phyloP scores from a whole-genome alignment of 2,113 vertebrate genomes.

The Anolis carolinensis region DNA sequence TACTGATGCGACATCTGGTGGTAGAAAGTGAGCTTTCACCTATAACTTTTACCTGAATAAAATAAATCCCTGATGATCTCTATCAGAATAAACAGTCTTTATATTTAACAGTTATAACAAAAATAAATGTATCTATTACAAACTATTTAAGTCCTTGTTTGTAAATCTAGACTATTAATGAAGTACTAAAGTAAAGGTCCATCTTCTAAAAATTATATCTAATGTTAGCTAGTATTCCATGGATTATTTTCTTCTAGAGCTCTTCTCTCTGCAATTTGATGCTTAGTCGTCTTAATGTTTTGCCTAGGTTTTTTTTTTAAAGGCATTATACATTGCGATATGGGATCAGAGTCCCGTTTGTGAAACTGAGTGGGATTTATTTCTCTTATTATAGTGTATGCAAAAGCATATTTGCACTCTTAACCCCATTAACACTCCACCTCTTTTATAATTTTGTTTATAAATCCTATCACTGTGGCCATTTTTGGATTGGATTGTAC shows the following conservation, averaged over 20 bases:
- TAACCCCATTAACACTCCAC: slow-evolving; percentile 42
- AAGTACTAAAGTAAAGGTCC: slow-evolving; percentile 12
- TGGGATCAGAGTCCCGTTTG: background rate
- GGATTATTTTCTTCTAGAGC: slow-evolving; percentile 43
- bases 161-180: background rate
- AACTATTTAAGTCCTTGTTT: background rate
- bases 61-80: background rate
- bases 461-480: slow-evolving; percentile 61
- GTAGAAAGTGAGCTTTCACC: slow-evolving; percentile 15
- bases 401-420: slow-evolving; percentile 2
- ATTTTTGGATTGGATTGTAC: slow-evolving; percentile 34
- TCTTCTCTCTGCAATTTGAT: slow-evolving; percentile 27
- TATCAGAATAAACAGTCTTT: background rate
- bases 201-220: background rate
- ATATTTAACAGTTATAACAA: background rate
- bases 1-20: slow-evolving; percentile 64
- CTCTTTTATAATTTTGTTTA: slow-evolving; percentile 50
- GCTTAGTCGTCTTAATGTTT: slow-evolving; percentile 16
- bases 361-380: background rate
- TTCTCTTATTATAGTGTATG: slow-evolving; percentile 39
- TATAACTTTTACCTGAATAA: background rate
- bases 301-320: background rate
- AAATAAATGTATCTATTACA: background rate
- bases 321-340: background rate
- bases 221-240: too few relatives aligned